Evolutionary conservation across 2,797 vertebrate species (phyloP).

Genomic region (Peromyscus nudipes): DNA sequence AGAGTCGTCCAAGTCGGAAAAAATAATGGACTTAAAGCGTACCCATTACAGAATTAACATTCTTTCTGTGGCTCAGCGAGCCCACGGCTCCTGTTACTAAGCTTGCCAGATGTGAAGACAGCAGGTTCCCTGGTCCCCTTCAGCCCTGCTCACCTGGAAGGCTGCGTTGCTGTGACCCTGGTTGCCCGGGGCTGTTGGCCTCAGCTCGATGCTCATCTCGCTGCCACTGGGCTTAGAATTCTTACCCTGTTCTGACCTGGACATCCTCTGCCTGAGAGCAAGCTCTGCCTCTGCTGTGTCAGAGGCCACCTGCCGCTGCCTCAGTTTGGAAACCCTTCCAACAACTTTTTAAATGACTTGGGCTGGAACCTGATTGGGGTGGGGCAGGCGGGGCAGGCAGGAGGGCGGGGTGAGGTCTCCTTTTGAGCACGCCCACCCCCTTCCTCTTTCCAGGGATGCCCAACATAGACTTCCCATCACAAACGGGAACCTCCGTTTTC

Average conservation of each 20-base stretch:
- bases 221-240: not conserved
- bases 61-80: not conserved
- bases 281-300: slow-evolving; percentile 50
- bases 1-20: not conserved
- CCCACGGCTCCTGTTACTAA: not conserved
- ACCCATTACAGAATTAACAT: slow-evolving; percentile 23
- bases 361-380: slow-evolving; percentile 22
- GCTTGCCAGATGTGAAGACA: not conserved
- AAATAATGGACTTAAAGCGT: slow-evolving; percentile 20
- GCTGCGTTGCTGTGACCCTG: slow-evolving; percentile 81
- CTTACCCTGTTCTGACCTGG: not conserved
- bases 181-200: not conserved
- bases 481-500: not conserved
- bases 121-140: not conserved
- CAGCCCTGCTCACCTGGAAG: slow-evolving; percentile 86
- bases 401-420: not conserved
- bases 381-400: not conserved
- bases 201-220: not conserved
- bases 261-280: not conserved
- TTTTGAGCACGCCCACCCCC: not conserved
- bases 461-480: not conserved
- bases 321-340: slow-evolving; percentile 43
- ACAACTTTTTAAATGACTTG: not conserved
- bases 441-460: not conserved
- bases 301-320: slow-evolving; percentile 38